phyloP scores from a whole-genome alignment of 2,113 vertebrate genomes.

The Mellivora capensis region DNA sequence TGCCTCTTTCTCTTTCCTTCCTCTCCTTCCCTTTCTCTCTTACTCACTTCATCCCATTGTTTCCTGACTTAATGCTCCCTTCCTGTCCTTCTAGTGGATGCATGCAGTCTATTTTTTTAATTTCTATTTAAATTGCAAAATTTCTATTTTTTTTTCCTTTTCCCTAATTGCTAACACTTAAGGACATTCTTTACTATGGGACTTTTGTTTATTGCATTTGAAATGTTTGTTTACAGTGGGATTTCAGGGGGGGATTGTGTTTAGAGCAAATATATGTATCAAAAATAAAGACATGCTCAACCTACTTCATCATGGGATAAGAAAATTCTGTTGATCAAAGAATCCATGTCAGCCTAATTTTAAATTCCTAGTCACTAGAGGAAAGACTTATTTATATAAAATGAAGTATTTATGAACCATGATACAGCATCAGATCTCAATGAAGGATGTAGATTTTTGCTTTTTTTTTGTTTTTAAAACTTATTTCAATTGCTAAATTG shows the following conservation, averaged over 20 bases:
- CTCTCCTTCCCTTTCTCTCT: neutral
- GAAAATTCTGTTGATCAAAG: conserved; percentile 68
- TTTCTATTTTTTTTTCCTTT: conserved; percentile 34
- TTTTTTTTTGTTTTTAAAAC: conserved; percentile 73
- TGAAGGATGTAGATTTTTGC: conserved; percentile 77
- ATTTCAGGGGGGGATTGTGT: conserved; percentile 39
- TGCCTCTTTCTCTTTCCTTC: neutral
- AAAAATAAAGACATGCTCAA: conserved; percentile 44
- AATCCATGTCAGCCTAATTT: conserved; percentile 76
- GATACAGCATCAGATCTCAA: conserved; percentile 73
- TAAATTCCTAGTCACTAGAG: conserved; percentile 75
- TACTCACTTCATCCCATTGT: neutral
- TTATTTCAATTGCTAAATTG: conserved; percentile 67
- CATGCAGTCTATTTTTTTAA: conserved; percentile 47
- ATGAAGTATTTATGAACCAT: conserved; percentile 78
- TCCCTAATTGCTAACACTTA: conserved; percentile 41
- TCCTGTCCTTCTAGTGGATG: neutral
- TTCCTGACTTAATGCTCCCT: neutral
- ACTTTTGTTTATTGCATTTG: conserved; percentile 47
- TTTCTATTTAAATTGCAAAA: conserved; percentile 56
- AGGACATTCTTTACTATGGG: conserved; percentile 50
- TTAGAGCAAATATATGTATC: conserved; percentile 49
- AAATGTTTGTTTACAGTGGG: conserved; percentile 55
- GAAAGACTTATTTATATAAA: conserved; percentile 80
- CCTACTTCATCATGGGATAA: conserved; percentile 24